phyloP scores from a whole-genome alignment of 2,888 invertebrate species.

The Timema podura region DNA sequence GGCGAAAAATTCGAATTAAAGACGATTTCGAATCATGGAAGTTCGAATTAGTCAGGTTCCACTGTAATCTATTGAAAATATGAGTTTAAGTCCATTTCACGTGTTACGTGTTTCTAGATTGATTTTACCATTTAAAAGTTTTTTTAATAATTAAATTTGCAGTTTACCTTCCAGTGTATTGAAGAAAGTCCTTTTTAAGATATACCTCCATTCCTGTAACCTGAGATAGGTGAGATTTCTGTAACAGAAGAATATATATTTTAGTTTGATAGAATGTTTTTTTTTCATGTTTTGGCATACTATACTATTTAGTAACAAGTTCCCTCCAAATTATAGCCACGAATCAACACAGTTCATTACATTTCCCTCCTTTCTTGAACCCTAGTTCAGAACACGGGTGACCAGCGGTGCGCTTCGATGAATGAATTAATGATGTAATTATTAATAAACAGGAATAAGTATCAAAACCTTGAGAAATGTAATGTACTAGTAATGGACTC shows the following conservation, averaged over 20 bases:
- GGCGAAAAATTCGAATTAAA: neutral
- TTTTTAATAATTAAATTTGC: neutral
- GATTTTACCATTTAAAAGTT: neutral
- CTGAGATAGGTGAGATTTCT: constrained; percentile 81
- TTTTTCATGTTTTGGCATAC: too few species aligned
- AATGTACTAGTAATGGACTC: too few species aligned
- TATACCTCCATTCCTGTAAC: constrained; percentile 80
- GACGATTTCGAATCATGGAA: neutral
- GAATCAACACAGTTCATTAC: too few species aligned
- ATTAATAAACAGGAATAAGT: too few species aligned
- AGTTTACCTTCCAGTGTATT: constrained; percentile 85
- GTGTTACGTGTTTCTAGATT: neutral
- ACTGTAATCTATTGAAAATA: neutral
- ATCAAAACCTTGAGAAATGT: too few species aligned
- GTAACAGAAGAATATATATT: constrained; percentile 35
- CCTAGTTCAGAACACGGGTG: too few species aligned
- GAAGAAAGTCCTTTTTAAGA: constrained; percentile 91
- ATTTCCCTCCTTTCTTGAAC: too few species aligned
- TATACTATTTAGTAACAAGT: too few species aligned
- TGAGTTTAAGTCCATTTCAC: neutral
- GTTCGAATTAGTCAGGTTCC: neutral
- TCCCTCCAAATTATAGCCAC: too few species aligned
- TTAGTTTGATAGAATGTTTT: too few species aligned
- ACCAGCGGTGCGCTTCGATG: too few species aligned
- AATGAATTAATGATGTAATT: too few species aligned